Base-by-base conservation (phyloP, 92 coral and sea anemone species). In the Bergia sp. region DNA sequence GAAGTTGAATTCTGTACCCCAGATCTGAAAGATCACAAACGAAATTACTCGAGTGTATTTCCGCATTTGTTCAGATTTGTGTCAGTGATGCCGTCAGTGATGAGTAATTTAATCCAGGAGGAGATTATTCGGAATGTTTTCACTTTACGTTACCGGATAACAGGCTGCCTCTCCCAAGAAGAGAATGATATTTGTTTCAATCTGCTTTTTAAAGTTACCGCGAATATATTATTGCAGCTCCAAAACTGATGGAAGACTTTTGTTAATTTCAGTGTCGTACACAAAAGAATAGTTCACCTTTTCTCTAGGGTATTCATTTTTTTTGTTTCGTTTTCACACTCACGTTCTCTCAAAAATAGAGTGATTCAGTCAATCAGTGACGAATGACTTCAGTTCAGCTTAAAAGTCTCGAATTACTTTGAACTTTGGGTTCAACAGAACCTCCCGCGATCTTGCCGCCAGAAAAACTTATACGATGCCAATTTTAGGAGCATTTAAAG, bases 111-210 rank as follows among this genome's bases (percentile, higher is more conserved):
- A 37, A 80, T 37, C 50, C 47, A 36, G 69, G 43, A 55, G 85
- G 49, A 80, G 37, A 80, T 80, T 29, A 16, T 37, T 80, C 72
- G 85, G 72, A 80, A 55, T 80, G 85, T 29, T 57, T 36, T 11
- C 50, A 9, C 21, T 45, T 37, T 73, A 39, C 76, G n/a, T 67
- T 67, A 21, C 37, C 5, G 36, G 39, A 83, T 43, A 11, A 37
- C 73, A 65, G 11, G 40, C 42, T 5, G 65, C 87, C 87, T 84
- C 87, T 71, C 87, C 87, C 87, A 84, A 42, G 87, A 84, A 45
- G 72, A 71, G 78, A 41, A 84, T 84, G 87, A 47, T 67, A 43
- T 37, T 67, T 49, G 36, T 36, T 44, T 16, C 61, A 64, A n/a
- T 29, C 47, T 66, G 8, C 13, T 55, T 43, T 84, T 45, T 84